Evolutionary conservation across 2,888 invertebrate species (phyloP), one percentile per base, ranked within the genome.

Genomic region (Macropis europaea): DNA sequence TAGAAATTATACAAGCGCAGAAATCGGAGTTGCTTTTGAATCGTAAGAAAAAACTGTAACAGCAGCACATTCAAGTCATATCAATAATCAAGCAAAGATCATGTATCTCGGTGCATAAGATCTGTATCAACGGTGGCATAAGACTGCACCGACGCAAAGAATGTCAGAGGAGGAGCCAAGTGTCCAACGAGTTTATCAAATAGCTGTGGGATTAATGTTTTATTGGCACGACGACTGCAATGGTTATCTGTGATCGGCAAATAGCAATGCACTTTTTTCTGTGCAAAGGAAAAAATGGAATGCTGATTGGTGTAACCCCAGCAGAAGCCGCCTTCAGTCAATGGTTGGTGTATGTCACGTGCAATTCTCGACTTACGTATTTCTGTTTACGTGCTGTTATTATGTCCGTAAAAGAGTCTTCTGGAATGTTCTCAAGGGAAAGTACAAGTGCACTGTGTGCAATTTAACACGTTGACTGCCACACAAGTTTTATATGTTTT

Each of bases 211-310:
- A 86, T 85, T 86, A 86, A 69, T 79, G 73, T 71, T 82, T 84
- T 85, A 82, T 85, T 82, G 81, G 76, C 70, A 70, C 77, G 79
- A 77, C 76, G 84, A 86, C 83, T 84, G 80, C 81, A 60, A 42
- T 54, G 53, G 63, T 76, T 80, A 83, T 82, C 78, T 77, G 57
- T 62, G 50, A 81, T 80, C 74, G 77, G 76, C 61, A 85, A 85
- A 86, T 74, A 83, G 28, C 38, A 73, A 71, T 57, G 72, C 63
- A 72, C 68, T 78, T 77, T 71, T 73, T 80, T 76, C 73, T 59
- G 43, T 62, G 67, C 73, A 79, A 70, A 45, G 26, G 62, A 80
- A 79, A 79, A 82, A 85, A 83, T 72, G 83, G 80, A 82, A 83
- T 81, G 77, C 30, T 73, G 77, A 77, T 74, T 62, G 64, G 48